Base-by-base conservation (phyloP, 1,140 invertebrate genomes). In the Cataglyphis hispanica region DNA sequence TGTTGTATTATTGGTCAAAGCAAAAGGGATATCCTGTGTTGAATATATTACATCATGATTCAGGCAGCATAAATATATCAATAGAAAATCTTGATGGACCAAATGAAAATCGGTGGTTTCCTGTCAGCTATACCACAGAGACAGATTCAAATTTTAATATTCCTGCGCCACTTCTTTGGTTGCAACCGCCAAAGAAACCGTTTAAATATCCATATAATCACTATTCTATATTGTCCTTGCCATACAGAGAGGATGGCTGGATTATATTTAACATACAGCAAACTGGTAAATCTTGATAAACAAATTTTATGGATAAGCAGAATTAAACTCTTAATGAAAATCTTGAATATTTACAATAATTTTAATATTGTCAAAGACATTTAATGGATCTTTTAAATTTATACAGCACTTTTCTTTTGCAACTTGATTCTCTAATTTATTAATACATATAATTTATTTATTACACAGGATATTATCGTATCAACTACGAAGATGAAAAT, bases 21-120 rank as follows among this genome's bases (percentile, higher is more conserved):
- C 96, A 97, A 90, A 96, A 96, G 87, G 96, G 96, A 37, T 97
- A 96, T 93, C 97, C 97, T 0, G 88, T 97, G 1, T 89, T 98
- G 5, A 97, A 94, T 13, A 96, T 97, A 0, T 87, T 66, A 0
- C 92, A 96, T 86, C 95, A 96, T 58, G 85, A 86, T 7, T 94
- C 91, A 89, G n/a, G 6, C 43, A 2, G n/a, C 3, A 6, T 22
- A 6, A 13, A 16, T 19, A 16, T 69, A 25, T 69, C 37, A 16
- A 0, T 7, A 64, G 16, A 19, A 2, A 19, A 16, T 5, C 27
- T 6, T 3, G 7, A 63, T 31, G 22, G 5, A 4, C n/a, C n/a
- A 7, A 2, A 22, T 6, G 4, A 2, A 6, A 6, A 67, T 22
- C 25, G n/a, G 11, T 69, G 11, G 66, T 27, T 69, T 46, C 66